Evolutionary conservation across 2,113 vertebrate genomes (phyloP).

Genomic region (Lepidothrix coronata): DNA sequence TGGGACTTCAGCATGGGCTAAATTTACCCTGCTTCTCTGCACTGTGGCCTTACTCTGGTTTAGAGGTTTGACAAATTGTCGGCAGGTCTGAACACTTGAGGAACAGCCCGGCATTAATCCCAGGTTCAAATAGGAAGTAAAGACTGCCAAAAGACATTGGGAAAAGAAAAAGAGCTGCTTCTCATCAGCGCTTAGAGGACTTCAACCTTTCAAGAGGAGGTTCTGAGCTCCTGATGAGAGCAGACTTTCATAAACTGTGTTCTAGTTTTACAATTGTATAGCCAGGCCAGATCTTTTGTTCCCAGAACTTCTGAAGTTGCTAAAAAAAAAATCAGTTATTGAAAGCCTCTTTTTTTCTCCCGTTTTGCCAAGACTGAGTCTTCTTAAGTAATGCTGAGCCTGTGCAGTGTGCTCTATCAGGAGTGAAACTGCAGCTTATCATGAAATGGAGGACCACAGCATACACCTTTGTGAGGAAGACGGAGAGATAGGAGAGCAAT

Average conservation of each 20-base stretch:
- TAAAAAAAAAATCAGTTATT: background rate
- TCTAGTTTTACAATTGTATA: background rate
- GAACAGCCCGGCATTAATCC: slow-evolving; percentile 32
- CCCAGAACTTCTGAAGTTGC: background rate
- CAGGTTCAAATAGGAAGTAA: background rate
- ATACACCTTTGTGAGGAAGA: background rate
- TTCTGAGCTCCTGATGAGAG: background rate
- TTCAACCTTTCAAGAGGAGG: background rate
- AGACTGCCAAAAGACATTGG: background rate
- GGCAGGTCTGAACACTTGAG: slow-evolving; percentile 14
- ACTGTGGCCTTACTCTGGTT: background rate
- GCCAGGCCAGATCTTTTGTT: background rate
- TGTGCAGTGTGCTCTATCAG: background rate
- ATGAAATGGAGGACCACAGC: background rate
- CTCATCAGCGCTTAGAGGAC: background rate
- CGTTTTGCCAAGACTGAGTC: background rate
- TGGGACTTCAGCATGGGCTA: background rate
- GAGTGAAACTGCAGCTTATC: background rate
- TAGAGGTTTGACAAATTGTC: slow-evolving; percentile 14
- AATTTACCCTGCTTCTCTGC: slow-evolving; percentile 9
- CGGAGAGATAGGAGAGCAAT: background rate
- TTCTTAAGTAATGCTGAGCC: background rate
- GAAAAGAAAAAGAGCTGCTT: background rate
- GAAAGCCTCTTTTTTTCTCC: background rate
- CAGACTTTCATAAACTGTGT: background rate